Conservation (phyloP, 2,797 vertebrate genomes). For the Galago senegalensis region DNA sequence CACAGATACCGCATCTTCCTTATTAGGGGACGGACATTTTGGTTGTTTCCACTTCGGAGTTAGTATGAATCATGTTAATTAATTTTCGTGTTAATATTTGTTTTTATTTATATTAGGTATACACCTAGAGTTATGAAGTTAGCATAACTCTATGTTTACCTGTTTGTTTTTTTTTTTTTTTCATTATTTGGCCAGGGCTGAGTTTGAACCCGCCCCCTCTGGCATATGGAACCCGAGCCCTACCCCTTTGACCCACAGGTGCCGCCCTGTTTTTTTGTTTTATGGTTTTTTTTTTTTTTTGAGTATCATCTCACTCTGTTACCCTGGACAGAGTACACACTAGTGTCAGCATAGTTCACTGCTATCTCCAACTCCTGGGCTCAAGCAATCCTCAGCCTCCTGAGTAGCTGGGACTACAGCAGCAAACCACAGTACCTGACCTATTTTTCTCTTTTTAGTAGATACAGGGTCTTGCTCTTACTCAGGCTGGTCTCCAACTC, state of each 20-base stretch:
- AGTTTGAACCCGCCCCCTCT: too few species aligned
- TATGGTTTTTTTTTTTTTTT: not conserved
- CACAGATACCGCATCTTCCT: rapidly evolving
- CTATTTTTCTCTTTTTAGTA: not conserved
- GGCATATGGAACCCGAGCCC: too few species aligned
- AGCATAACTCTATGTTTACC: not conserved
- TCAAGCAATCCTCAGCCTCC: not conserved
- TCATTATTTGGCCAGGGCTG: too few species aligned
- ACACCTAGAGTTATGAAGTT: too few species aligned
- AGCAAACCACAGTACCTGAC: too few species aligned
- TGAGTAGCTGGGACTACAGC: not conserved
- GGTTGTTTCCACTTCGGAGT: not conserved
- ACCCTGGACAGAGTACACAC: not conserved
- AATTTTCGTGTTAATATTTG: rapidly evolving
- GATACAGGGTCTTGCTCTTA: not conserved
- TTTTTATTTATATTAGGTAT: not conserved
- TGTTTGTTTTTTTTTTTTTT: not conserved
- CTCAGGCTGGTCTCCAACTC: not conserved
- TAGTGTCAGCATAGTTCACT: not conserved
- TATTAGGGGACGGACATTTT: rapidly evolving
- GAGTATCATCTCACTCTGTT: not conserved
- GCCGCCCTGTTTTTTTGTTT: too few species aligned
- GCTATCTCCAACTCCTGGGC: not conserved
- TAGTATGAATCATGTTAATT: not conserved
- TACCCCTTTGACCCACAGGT: too few species aligned